Base-by-base conservation (phyloP, 1,140 invertebrate species). In the Acromyrmex charruanus region DNA sequence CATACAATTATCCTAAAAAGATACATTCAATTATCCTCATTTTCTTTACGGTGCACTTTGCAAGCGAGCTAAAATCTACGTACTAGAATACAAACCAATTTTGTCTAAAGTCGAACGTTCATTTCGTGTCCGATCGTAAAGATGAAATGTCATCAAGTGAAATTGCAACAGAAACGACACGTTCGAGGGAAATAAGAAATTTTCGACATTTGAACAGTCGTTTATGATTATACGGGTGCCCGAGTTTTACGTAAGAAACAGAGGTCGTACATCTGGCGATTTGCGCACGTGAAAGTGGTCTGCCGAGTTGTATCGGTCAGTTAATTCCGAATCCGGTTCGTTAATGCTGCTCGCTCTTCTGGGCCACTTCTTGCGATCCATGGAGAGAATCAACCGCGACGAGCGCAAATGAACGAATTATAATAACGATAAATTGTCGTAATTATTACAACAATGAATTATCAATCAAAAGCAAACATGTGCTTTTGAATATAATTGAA, bases 251-350 rank as follows among this genome's bases (percentile, higher is more conserved):
- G 92, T 94, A 94, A 95, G 93, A 80, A 77, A 87, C 84, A 69
- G 75, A 71, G 84, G 90, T 84, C 69, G 90, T 93, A 91, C 92
- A 94, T 94, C 93, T 94, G 91, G 93, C 88, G 84, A 87, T 91
- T 91, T 85, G 88, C 77, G 89, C 89, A 93, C 92, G 94, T 94
- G 94, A 95, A 95, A 95, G 94, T 94, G 88, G 94, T 92, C 89
- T 90, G 68, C 63, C 77, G 28, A 86, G 90, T 92, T 91, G 88
- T 91, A 86, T 87, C 92, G 94, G 93, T 94, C 93, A 94, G 94
- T 94, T 94, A 93, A 94, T 93, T 92, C 90, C 84, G 91, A 90
- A 87, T 88, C 91, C 84, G 85, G 74, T 90, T 82, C 77, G 89
- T 93, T 94, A 94, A 94, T 93, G 91, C 91, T 91, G 89, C 87